Base-by-base conservation (phyloP, 2,888 invertebrate species). In the Drosophila seclusa region DNA sequence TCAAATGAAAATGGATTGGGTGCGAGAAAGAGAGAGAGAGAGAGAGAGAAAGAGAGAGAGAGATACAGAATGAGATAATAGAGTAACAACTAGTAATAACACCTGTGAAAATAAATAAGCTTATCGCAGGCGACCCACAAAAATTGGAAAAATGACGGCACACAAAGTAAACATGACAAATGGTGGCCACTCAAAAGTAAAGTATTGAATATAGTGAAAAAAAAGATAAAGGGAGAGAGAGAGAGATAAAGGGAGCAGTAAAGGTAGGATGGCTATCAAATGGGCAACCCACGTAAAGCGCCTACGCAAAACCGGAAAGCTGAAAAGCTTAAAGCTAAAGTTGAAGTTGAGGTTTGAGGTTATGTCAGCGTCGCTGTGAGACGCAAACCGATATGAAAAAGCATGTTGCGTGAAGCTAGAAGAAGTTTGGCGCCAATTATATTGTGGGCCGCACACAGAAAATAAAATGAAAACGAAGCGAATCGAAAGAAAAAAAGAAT, bases 71-170 rank as follows among this genome's bases (percentile, higher is more conserved):
- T 24, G 38, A 45, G 58, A 49, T 64, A 78, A 71, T 62, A 4
- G 55, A 65, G 58, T 59, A 59, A 80, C 80, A 83, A 76, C 81
- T 78, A 68, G 69, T 79, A 60, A 72, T 80, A 79, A 61, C 84
- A 85, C 89, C 89, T 85, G 79, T 87, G 75, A 85, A 87, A 84
- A 85, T 83, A 89, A 76, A 72, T 65, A 71, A 64, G 87, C 75
- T 84, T 89, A 85, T 89, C 77, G 75, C 68, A 38, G 65, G 52
- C 58, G 81, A 83, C 79, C 81, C 73, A 81, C 64, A 84, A 76
- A 78, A 57, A 52, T n/a, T 6, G 40, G 32, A 49, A 60, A 59
- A 57, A 34, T 40, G 24, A 48, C 61, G 40, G 57, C 57, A 58
- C 27, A 52, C 62, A 80, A 73, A 64, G 68, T 64, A 68, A 80